Conservation (phyloP, 2,113 vertebrate species). For the Oncorhynchus gorbuscha region DNA sequence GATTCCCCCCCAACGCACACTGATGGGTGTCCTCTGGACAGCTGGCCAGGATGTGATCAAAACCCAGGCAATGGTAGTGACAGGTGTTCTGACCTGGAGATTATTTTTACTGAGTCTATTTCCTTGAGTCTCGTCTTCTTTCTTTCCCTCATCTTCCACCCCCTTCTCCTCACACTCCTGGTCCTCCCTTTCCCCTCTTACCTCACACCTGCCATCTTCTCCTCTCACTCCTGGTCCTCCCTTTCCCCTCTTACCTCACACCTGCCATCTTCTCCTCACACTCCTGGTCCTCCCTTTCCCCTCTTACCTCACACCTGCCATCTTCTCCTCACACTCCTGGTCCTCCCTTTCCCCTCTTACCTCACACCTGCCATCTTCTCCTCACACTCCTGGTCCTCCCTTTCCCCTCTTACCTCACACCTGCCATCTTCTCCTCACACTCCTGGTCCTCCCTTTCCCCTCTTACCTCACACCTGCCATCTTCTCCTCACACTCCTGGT, state of each 20-base stretch:
- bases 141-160: neutral
- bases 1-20: neutral
- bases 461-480: neutral
- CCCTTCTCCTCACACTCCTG: neutral
- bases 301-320: neutral
- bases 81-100: neutral
- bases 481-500: neutral
- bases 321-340: neutral
- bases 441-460: neutral
- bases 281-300: neutral
- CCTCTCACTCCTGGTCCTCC: neutral
- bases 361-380: neutral
- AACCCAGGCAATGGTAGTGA: neutral
- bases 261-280: neutral
- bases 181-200: neutral
- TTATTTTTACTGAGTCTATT: neutral
- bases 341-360: neutral
- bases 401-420: neutral
- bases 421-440: neutral
- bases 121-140: neutral
- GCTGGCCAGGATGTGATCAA: slow-evolving; percentile 6
- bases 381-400: neutral
- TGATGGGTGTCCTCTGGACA: slow-evolving; percentile 1
- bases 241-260: neutral
- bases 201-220: neutral